phyloP scores from a whole-genome alignment of 2,888 invertebrate genomes.

The Panorpa germanica region DNA sequence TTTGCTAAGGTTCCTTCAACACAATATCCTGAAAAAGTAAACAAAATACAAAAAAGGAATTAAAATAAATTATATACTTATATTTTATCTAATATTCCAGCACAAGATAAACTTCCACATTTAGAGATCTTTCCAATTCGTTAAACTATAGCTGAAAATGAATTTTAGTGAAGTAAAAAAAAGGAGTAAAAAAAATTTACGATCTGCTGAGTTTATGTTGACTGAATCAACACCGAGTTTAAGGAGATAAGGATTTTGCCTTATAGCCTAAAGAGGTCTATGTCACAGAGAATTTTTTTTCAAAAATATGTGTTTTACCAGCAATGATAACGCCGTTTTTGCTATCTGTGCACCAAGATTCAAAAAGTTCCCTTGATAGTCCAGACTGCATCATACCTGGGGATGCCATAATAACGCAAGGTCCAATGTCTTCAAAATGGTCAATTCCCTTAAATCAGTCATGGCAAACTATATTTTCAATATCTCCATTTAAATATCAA shows the following conservation, averaged over 20 bases:
- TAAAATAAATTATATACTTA: constrained; percentile 6
- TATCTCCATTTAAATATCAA: background rate
- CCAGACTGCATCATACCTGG: constrained; percentile 99
- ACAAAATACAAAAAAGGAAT: no score
- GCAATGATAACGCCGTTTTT: constrained; percentile 98
- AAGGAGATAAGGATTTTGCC: background rate
- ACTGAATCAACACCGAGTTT: no score
- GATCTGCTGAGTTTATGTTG: no score
- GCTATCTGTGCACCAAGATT: constrained; percentile 96
- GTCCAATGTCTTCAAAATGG: constrained; percentile 98
- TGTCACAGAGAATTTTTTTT: background rate
- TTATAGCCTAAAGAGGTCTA: background rate
- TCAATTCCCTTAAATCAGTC: constrained; percentile 62
- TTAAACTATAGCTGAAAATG: no score
- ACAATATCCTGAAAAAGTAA: constrained; percentile 59
- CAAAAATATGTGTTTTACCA: no score
- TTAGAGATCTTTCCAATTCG: no score
- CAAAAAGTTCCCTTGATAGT: constrained; percentile 89
- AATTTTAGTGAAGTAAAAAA: no score
- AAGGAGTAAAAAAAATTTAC: no score
- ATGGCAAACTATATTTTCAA: constrained; percentile 8
- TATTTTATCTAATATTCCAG: no score
- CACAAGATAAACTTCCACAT: no score
- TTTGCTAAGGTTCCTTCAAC: constrained; percentile 83
- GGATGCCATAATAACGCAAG: constrained; percentile 98